These are phyloP conservation scores for Mesochorus sp. DNA, from an alignment of 2,888 invertebrate genomes.

Conservation along the genomic window DNA sequence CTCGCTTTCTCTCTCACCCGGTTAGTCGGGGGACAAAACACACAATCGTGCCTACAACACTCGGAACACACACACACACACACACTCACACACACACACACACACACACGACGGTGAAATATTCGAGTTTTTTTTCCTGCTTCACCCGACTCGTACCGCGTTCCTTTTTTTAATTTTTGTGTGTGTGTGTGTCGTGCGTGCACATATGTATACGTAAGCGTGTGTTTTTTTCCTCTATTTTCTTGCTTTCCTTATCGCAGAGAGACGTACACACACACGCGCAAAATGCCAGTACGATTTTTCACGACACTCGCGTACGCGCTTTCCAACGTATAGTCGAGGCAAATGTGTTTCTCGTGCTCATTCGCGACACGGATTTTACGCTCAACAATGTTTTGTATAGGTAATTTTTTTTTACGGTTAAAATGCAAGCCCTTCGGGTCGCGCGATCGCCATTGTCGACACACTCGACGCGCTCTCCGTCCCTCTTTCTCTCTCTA, in stretches of 20 bases:
- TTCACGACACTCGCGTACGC: slow-evolving; percentile 32
- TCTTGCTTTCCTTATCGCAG: too few species aligned
- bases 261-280: too few species aligned
- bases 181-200: too few species aligned
- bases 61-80: too few species aligned
- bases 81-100: too few species aligned
- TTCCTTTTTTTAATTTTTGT: slow-evolving; percentile 31
- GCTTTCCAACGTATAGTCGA: too few species aligned
- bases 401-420: slow-evolving; percentile 39
- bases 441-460: slow-evolving; percentile 76
- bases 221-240: slow-evolving; percentile 13
- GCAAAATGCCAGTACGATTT: too few species aligned
- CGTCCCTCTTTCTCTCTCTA: slow-evolving; percentile 20
- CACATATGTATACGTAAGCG: too few species aligned
- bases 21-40: slow-evolving; percentile 50
- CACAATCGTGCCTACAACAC: slow-evolving; percentile 32
- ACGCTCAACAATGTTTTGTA: slow-evolving; percentile 9
- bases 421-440: slow-evolving; percentile 73
- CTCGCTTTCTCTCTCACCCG: slow-evolving; percentile 43
- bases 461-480: slow-evolving; percentile 65
- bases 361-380: neutral
- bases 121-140: slow-evolving; percentile 37
- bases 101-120: too few species aligned
- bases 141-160: slow-evolving; percentile 32
- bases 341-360: slow-evolving; percentile 8